phyloP scores from a whole-genome alignment of 2,113 vertebrate genomes.

The Herpailurus yagouaroundi region DNA sequence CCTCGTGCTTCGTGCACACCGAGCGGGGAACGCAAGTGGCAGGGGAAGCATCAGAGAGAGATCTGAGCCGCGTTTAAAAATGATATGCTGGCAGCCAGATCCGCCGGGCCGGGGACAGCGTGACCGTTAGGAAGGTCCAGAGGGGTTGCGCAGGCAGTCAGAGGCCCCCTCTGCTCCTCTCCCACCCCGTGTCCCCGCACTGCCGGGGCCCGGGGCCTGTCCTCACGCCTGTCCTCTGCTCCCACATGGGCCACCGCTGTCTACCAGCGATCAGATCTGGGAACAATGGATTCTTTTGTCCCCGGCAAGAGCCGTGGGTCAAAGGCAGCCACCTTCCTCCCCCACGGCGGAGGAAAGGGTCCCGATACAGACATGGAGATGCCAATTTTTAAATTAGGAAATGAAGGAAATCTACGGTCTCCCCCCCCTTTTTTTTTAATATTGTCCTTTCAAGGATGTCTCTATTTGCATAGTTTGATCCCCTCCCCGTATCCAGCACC shows the following conservation, averaged over 20 bases:
- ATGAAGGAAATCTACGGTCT: slow-evolving; percentile 69
- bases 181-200: rapidly evolving
- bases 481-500: slow-evolving; percentile 85
- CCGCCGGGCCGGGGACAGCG: not conserved
- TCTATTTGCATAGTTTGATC: slow-evolving; percentile 89
- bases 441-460: slow-evolving; percentile 87
- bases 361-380: rapidly evolving
- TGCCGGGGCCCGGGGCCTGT: not conserved
- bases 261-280: not conserved
- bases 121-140: not conserved
- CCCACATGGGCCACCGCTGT: slow-evolving; percentile 10
- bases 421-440: slow-evolving; percentile 53
- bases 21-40: slow-evolving; percentile 63
- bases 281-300: slow-evolving; percentile 60
- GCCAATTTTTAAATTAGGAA: slow-evolving; percentile 70
- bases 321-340: slow-evolving; percentile 44
- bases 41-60: slow-evolving; percentile 49
- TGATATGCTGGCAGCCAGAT: slow-evolving; percentile 5
- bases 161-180: rapidly evolving
- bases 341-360: not conserved
- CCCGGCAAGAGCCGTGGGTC: not conserved
- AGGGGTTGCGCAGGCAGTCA: not conserved
- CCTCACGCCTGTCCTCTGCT: not conserved
- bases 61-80: slow-evolving; percentile 56
- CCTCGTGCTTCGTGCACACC: slow-evolving; percentile 45